These are phyloP conservation scores for Drosophila pseudotakahashii DNA, from an alignment of 2,888 invertebrate genomes.

Conservation along the genomic window DNA sequence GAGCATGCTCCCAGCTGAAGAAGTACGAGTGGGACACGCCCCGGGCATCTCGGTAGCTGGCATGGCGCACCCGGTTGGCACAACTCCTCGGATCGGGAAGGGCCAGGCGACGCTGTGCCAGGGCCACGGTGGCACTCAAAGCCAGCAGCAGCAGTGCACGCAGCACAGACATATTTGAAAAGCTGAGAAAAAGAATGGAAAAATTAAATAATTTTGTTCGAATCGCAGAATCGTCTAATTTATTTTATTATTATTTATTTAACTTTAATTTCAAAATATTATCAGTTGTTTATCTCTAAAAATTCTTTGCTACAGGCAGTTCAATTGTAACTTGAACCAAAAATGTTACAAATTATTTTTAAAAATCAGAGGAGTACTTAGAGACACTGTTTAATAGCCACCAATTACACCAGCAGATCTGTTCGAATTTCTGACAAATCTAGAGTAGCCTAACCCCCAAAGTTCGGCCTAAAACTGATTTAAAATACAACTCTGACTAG, in stretches of 20 bases:
- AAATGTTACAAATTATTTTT: too few relatives aligned
- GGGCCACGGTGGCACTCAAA: slow-evolving; percentile 87
- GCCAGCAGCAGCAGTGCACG: slow-evolving; percentile 86
- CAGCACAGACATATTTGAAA: slow-evolving; percentile 77
- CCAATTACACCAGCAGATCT: slow-evolving; percentile 26
- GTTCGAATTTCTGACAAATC: slow-evolving; percentile 11
- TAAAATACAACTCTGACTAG: slow-evolving; percentile 15
- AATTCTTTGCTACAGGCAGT: too few relatives aligned
- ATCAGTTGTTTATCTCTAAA: too few relatives aligned
- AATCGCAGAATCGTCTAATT: background rate
- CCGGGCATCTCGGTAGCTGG: slow-evolving; percentile 93
- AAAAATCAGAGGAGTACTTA: too few relatives aligned
- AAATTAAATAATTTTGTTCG: background rate
- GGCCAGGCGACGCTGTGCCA: slow-evolving; percentile 93
- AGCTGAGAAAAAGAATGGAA: slow-evolving; percentile 6
- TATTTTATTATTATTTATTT: background rate
- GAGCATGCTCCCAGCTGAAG: slow-evolving; percentile 96
- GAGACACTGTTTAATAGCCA: background rate
- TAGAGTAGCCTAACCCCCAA: slow-evolving; percentile 14
- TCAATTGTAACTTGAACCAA: too few relatives aligned
- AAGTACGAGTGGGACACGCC: slow-evolving; percentile 96
- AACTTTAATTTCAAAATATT: too few relatives aligned
- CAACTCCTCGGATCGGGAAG: slow-evolving; percentile 95
- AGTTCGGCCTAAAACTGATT: slow-evolving; percentile 29
- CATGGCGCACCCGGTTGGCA: slow-evolving; percentile 94